Conservation (phyloP, 2,888 invertebrate genomes). For the Nemotelus nigrinus region DNA sequence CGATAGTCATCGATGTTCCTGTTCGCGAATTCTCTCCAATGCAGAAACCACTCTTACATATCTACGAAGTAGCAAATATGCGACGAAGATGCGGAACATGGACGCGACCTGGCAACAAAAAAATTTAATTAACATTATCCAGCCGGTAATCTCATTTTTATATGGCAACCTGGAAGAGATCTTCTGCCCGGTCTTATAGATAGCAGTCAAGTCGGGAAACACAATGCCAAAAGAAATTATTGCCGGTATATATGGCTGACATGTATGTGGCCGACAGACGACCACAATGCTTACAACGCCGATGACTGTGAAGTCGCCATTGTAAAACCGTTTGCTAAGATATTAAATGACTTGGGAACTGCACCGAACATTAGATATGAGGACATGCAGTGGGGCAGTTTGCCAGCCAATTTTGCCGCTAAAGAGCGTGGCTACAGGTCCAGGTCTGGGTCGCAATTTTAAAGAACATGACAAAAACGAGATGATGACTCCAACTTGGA, state of each 20-base stretch:
- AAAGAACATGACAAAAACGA: constrained; percentile 34
- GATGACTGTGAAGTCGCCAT: constrained; percentile 23
- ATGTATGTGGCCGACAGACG: constrained; percentile 43
- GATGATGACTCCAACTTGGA: constrained; percentile 32
- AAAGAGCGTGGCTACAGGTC: neutral
- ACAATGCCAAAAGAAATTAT: constrained; percentile 45
- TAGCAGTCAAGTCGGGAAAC: constrained; percentile 30
- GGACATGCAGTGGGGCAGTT: constrained; percentile 29
- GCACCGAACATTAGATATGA: constrained; percentile 34
- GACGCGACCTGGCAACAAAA: constrained; percentile 32
- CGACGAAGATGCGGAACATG: constrained; percentile 21
- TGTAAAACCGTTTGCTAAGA: constrained; percentile 31
- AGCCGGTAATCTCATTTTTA: constrained; percentile 45
- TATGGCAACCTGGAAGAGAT: constrained; percentile 43
- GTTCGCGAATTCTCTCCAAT: constrained; percentile 11
- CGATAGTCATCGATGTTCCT: constrained; percentile 20
- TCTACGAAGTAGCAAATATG: constrained; percentile 21
- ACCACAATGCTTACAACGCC: constrained; percentile 37
- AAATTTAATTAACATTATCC: constrained; percentile 47
- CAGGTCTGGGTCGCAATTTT: no score
- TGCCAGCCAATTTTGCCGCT: constrained; percentile 33
- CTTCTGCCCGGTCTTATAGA: constrained; percentile 29
- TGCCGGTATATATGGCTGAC: constrained; percentile 43
- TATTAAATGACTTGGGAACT: constrained; percentile 36
- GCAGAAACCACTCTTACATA: constrained; percentile 2